A percentile compares a stretch with the other conserved stretches of the same genome.
Evolutionary conservation across 2,113 vertebrate species (phyloP).

Genomic region (Helogale parvula): DNA sequence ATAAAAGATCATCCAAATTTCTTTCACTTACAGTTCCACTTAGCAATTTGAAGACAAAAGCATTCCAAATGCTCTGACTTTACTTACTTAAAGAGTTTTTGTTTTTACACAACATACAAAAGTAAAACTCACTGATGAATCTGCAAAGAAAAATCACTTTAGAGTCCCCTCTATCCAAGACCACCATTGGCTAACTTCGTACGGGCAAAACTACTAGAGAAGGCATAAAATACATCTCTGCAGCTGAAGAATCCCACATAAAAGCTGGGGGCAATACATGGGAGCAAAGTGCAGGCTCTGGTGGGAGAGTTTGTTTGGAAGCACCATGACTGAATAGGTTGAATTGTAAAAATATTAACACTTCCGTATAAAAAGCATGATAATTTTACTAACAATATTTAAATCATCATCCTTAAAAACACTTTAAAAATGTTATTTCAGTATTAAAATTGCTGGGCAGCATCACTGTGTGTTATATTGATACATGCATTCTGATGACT

Average conservation of each 20-base stretch:
- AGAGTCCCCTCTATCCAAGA: neutral
- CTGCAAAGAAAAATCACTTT: constrained; percentile 38
- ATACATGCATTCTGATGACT: neutral
- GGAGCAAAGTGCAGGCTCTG: neutral
- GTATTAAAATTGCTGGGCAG: constrained; percentile 28
- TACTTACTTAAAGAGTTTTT: constrained; percentile 46
- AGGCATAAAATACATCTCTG: neutral
- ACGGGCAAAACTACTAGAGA: constrained; percentile 35
- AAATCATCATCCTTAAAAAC: neutral
- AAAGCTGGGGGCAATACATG: neutral
- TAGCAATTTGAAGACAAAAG: constrained; percentile 44
- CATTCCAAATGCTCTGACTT: constrained; percentile 43
- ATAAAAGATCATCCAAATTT: constrained; percentile 24
- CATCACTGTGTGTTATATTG: neutral
- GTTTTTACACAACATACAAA: constrained; percentile 34
- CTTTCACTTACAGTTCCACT: constrained; percentile 10
- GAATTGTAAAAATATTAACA: constrained; percentile 24
- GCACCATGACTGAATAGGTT: neutral
- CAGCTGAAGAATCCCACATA: neutral
- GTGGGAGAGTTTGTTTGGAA: constrained; percentile 18
- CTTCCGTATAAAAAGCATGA: neutral
- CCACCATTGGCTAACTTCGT: neutral
- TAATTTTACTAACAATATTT: constrained; percentile 21
- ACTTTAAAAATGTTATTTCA: constrained; percentile 19
- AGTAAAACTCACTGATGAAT: constrained; percentile 38